These are phyloP conservation scores for Zoanthus sociatus DNA, from an alignment of 92 coral and sea anemone genomes.

Conservation along the genomic window DNA sequence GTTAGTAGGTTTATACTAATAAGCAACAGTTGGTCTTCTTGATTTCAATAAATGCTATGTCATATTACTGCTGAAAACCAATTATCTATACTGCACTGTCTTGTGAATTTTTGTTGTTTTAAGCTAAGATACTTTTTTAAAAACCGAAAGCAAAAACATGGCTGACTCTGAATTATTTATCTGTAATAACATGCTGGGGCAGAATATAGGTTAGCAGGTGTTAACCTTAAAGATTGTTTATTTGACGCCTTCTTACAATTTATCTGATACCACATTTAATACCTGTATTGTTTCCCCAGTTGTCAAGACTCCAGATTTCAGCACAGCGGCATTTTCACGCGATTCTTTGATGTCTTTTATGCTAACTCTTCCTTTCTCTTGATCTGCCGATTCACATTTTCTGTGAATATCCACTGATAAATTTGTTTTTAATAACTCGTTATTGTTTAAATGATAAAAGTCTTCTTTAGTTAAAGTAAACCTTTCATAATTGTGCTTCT, in stretches of 20 bases:
- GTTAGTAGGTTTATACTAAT: too few species aligned
- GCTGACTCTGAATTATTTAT: too few species aligned
- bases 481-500: background rate
- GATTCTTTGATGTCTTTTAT: background rate
- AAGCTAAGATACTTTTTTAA: too few species aligned
- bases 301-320: background rate
- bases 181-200: too few species aligned
- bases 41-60: too few species aligned
- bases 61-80: too few species aligned
- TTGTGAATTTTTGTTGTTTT: too few species aligned
- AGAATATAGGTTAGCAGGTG: background rate
- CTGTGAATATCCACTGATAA: background rate
- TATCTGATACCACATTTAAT: background rate
- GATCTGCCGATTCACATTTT: background rate
- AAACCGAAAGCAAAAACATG: too few species aligned
- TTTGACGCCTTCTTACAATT: background rate
- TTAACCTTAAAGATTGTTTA: background rate
- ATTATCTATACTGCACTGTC: too few species aligned
- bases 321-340: background rate
- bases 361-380: background rate
- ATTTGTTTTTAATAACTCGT: too few species aligned
- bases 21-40: too few species aligned
- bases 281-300: background rate
- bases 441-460: background rate
- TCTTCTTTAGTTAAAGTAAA: background rate